Conservation (phyloP, 2,113 vertebrate genomes). For the Perccottus glenii region DNA sequence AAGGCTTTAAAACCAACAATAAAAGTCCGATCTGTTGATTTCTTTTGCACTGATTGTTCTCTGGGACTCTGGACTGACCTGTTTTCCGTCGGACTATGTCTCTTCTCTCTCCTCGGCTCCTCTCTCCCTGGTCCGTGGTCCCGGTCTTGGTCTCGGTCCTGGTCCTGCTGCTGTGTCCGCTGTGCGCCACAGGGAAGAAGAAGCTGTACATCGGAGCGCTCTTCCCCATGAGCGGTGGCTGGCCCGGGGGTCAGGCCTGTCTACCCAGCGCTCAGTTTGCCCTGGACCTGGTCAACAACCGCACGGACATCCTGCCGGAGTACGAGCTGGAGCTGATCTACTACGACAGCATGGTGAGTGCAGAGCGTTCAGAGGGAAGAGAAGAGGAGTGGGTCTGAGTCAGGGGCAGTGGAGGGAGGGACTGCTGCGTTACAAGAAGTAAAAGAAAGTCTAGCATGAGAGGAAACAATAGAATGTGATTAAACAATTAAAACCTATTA, state of each 20-base stretch:
- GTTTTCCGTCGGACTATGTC: not conserved
- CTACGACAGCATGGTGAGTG: slow-evolving; percentile 92
- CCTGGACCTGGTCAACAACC: slow-evolving; percentile 91
- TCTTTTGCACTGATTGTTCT: no score
- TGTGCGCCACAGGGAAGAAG: slow-evolving; percentile 87
- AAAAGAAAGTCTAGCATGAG: no score
- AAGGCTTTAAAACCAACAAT: no score
- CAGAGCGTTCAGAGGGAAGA: slow-evolving; percentile 30
- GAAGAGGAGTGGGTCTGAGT: slow-evolving; percentile 15
- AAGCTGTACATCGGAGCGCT: slow-evolving; percentile 93
- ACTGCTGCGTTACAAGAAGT: no score
- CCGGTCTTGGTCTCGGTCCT: no score
- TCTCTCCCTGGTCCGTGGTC: slow-evolving; percentile 54
- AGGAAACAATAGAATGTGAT: no score
- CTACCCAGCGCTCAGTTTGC: slow-evolving; percentile 92
- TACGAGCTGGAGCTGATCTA: slow-evolving; percentile 92
- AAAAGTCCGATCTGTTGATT: no score
- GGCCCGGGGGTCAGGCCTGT: slow-evolving; percentile 93
- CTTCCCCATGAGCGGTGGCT: slow-evolving; percentile 94
- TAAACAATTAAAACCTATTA: no score
- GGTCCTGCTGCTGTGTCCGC: slow-evolving; percentile 74
- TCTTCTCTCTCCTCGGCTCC: slow-evolving; percentile 2
- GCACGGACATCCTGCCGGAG: slow-evolving; percentile 91
- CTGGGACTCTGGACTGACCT: not conserved
- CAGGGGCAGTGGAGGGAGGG: not conserved